phyloP scores from a whole-genome alignment of 1,140 invertebrate genomes.

The Stegodyphus dumicola region DNA sequence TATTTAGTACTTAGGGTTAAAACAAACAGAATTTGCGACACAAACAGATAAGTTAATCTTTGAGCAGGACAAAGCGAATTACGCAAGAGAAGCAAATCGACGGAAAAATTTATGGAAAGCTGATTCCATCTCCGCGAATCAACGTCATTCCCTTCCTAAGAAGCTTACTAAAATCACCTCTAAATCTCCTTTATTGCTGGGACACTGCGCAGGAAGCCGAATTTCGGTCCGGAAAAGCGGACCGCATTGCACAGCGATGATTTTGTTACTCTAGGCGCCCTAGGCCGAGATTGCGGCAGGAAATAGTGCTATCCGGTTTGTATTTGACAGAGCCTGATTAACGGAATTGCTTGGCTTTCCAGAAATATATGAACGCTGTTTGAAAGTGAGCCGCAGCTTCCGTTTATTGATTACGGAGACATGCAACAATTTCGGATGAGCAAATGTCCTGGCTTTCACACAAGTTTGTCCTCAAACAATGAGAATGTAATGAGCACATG shows the following conservation, averaged over 20 bases:
- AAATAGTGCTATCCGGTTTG: neutral
- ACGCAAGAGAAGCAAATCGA: too few relatives aligned
- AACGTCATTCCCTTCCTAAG: neutral
- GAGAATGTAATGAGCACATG: too few relatives aligned
- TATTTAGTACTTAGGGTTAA: too few relatives aligned
- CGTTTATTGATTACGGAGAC: slow-evolving; percentile 6
- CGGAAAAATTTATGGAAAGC: slow-evolving; percentile 2
- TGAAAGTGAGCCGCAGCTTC: neutral
- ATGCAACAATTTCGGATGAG: neutral
- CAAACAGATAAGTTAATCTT: too few relatives aligned
- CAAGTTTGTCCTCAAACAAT: too few relatives aligned
- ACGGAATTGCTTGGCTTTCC: neutral
- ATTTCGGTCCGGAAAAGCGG: too few relatives aligned
- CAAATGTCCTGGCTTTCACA: too few relatives aligned
- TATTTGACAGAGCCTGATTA: slow-evolving; percentile 9
- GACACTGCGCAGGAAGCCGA: too few relatives aligned
- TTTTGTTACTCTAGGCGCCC: neutral
- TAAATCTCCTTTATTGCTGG: neutral
- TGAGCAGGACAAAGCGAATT: too few relatives aligned
- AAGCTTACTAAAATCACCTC: neutral
- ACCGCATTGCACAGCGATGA: neutral
- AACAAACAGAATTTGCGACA: too few relatives aligned
- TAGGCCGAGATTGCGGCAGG: slow-evolving; percentile 1
- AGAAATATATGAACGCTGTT: neutral
- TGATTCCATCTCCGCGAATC: neutral